phyloP scores from a whole-genome alignment of 2,888 invertebrate genomes.

The Trissolcus japonicus region DNA sequence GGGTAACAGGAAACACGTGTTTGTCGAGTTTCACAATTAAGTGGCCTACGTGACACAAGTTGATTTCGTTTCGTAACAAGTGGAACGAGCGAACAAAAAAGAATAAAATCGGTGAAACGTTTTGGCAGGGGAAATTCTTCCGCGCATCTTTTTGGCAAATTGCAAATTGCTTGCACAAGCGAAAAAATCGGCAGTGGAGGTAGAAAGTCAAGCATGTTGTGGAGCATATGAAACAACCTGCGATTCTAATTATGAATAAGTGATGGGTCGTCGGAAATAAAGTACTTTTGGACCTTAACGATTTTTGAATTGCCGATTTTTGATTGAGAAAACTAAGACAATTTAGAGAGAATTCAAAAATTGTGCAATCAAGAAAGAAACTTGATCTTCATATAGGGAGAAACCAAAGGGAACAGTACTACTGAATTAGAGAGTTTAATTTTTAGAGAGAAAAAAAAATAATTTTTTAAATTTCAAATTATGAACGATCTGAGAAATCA shows the following conservation, averaged over 20 bases:
- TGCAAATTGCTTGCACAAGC: slow-evolving; percentile 34
- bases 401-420: background rate
- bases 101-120: slow-evolving; percentile 12
- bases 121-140: slow-evolving; percentile 2
- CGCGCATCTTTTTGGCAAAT: slow-evolving; percentile 14
- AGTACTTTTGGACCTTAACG: slow-evolving; percentile 7
- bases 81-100: slow-evolving; percentile 17
- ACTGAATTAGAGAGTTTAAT: background rate
- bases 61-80: slow-evolving; percentile 32
- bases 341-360: slow-evolving; percentile 17
- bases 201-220: slow-evolving; percentile 47
- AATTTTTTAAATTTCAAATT: no score
- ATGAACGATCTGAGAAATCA: no score
- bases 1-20: slow-evolving; percentile 44
- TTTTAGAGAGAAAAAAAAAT: no score
- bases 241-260: slow-evolving; percentile 15
- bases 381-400: slow-evolving; percentile 26
- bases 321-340: background rate
- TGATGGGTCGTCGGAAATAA: background rate
- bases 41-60: slow-evolving; percentile 45
- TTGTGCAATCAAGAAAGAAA: slow-evolving; percentile 23
- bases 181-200: slow-evolving; percentile 27
- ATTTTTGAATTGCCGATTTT: no score
- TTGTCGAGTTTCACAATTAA: slow-evolving; percentile 49
- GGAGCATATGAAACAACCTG: slow-evolving; percentile 22